These are phyloP conservation scores for Brotula barbata DNA, from an alignment of 2,797 vertebrate species.

Conservation along the genomic window DNA sequence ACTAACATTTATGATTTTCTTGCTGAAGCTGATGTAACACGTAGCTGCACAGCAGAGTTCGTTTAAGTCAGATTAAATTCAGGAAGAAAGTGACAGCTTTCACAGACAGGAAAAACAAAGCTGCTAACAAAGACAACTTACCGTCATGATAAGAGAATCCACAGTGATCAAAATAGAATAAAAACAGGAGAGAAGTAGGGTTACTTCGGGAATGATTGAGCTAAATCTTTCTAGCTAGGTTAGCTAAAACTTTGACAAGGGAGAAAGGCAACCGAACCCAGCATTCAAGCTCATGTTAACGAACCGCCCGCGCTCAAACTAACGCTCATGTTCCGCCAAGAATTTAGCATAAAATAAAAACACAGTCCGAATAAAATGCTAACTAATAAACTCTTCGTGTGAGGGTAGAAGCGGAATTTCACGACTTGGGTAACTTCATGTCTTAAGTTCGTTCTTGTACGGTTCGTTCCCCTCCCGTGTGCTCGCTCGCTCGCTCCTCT, in stretches of 20 bases:
- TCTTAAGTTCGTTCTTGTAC: neutral
- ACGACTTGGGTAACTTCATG: too few relatives aligned
- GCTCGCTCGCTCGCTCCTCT: slow-evolving; percentile 16
- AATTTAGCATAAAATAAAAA: neutral
- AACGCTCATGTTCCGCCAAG: neutral
- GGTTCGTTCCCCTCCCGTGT: neutral
- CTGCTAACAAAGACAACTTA: slow-evolving; percentile 57
- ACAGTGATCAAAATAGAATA: slow-evolving; percentile 23
- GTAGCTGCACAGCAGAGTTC: neutral
- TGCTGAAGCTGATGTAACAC: neutral
- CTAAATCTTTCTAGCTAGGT: neutral
- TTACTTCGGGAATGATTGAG: slow-evolving; percentile 13
- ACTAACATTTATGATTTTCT: neutral
- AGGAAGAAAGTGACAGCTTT: slow-evolving; percentile 38
- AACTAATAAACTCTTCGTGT: neutral
- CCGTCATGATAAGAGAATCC: slow-evolving; percentile 80
- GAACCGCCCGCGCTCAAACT: slow-evolving; percentile 5
- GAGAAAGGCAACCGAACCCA: slow-evolving; percentile 48
- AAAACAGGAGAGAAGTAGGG: slow-evolving; percentile 33
- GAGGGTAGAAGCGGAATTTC: neutral
- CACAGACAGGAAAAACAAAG: slow-evolving; percentile 28
- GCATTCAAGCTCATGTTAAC: slow-evolving; percentile 59
- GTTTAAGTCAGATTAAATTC: neutral
- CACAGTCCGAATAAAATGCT: neutral
- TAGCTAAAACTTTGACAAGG: slow-evolving; percentile 28